These are phyloP conservation scores for Amblyjoppa fuscipennis DNA, from an alignment of 2,888 invertebrate species.

Conservation along the genomic window DNA sequence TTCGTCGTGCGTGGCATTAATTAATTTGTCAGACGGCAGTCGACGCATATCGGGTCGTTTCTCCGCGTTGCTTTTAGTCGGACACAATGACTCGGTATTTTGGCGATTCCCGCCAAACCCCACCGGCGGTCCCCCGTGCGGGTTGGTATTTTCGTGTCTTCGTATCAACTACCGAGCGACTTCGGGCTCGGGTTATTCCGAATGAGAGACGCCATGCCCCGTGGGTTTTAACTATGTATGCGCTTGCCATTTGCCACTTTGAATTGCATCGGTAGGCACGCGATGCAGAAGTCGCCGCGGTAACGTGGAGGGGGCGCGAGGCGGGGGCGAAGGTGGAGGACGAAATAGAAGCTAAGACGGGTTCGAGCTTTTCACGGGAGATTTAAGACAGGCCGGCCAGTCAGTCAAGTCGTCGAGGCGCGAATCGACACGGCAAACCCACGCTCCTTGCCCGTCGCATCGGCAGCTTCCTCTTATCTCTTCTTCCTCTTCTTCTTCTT, in stretches of 20 bases:
- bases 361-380: constrained; percentile 67
- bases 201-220: not conserved
- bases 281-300: constrained; percentile 31
- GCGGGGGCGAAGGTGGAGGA: constrained; percentile 5
- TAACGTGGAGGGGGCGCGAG: not conserved
- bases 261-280: constrained; percentile 55
- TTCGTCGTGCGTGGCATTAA: constrained; percentile 58
- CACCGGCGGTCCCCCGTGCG: no score
- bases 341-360: constrained; percentile 40
- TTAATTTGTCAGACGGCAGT: constrained; percentile 66
- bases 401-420: constrained; percentile 70
- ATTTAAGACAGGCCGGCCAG: constrained; percentile 67
- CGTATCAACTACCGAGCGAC: not conserved
- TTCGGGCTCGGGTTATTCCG: not conserved
- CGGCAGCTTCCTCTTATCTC: constrained; percentile 42
- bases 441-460: constrained; percentile 33
- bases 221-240: not conserved
- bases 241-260: constrained; percentile 53
- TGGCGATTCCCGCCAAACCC: constrained; percentile 1
- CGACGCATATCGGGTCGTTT: constrained; percentile 23
- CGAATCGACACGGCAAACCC: constrained; percentile 70
- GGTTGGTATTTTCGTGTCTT: constrained; percentile 16
- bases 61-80: constrained; percentile 16
- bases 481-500: constrained; percentile 31
- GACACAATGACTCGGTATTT: constrained; percentile 60